Conservation (phyloP, 2,113 vertebrate species). For the Oryzias celebensis region DNA sequence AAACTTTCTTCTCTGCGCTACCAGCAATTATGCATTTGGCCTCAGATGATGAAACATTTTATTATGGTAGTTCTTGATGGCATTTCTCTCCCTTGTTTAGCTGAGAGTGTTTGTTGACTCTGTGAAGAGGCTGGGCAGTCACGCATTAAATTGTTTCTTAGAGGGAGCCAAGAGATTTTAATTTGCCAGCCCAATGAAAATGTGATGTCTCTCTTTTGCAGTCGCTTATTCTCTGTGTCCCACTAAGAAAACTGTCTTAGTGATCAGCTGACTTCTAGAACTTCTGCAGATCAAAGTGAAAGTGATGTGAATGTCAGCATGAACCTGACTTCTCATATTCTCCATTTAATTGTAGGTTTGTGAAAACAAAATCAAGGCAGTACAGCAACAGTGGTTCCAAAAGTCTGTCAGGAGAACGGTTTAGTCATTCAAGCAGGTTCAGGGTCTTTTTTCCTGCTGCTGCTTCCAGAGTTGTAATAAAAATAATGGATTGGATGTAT, state of each 20-base stretch:
- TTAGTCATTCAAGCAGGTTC: too few species aligned
- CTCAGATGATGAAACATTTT: neutral
- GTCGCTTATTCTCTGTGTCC: constrained; percentile 6
- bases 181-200: constrained; percentile 50
- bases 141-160: constrained; percentile 53
- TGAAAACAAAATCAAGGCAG: constrained; percentile 33
- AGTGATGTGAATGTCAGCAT: constrained; percentile 42
- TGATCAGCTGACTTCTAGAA: neutral
- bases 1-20: neutral
- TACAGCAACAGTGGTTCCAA: too few species aligned
- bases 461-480: too few species aligned
- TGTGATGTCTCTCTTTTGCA: constrained; percentile 36
- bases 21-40: neutral
- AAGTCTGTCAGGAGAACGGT: too few species aligned
- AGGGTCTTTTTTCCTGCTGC: too few species aligned
- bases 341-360: constrained; percentile 34
- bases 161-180: constrained; percentile 30
- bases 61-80: constrained; percentile 5
- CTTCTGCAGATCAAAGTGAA: constrained; percentile 20
- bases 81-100: constrained; percentile 11
- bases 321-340: constrained; percentile 22
- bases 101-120: constrained; percentile 21
- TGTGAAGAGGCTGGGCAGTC: constrained; percentile 22
- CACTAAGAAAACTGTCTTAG: constrained; percentile 50
- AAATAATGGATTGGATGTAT: too few species aligned